phyloP scores from a whole-genome alignment of 2,888 invertebrate species.

The Malthinus flaveolus region DNA sequence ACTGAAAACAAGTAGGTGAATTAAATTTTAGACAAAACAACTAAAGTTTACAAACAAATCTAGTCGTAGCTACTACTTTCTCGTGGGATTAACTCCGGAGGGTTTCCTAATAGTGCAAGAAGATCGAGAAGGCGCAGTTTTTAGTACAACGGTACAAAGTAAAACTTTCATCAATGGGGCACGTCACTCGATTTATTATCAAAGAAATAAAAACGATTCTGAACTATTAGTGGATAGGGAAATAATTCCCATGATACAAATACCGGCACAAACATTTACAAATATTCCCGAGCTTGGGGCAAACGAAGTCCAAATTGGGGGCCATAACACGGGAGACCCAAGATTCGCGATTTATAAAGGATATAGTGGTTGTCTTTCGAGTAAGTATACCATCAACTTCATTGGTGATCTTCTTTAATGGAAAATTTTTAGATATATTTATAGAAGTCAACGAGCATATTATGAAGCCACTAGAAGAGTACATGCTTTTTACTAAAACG shows the following conservation, averaged over 20 bases:
- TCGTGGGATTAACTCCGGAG: conserved; percentile 81
- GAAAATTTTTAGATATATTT: conserved; percentile 70
- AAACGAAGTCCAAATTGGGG: conserved; percentile 86
- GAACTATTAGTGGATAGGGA: conserved; percentile 76
- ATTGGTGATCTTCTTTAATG: neutral
- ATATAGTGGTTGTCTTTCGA: conserved; percentile 88
- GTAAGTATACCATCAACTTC: conserved; percentile 61
- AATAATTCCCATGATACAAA: conserved; percentile 69
- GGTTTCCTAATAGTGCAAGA: conserved; percentile 85
- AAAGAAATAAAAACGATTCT: conserved; percentile 71
- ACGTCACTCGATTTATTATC: conserved; percentile 74
- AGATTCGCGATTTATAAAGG: conserved; percentile 82
- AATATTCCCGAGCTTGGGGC: conserved; percentile 71
- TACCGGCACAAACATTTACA: conserved; percentile 69
- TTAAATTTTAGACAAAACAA: neutral
- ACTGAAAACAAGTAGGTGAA: conserved; percentile 75
- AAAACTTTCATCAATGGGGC: conserved; percentile 82
- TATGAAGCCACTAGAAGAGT: conserved; percentile 90
- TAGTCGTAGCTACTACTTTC: conserved; percentile 80
- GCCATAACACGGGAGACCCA: conserved; percentile 81
- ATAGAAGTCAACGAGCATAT: conserved; percentile 82
- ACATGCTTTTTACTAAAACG: conserved; percentile 87
- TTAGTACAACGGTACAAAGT: conserved; percentile 74
- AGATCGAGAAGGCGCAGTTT: conserved; percentile 75
- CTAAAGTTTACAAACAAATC: neutral